Evolutionary conservation across 2,113 vertebrate genomes (phyloP), one percentile per base, ranked within the genome.

Genomic region (Ochotona princeps): DNA sequence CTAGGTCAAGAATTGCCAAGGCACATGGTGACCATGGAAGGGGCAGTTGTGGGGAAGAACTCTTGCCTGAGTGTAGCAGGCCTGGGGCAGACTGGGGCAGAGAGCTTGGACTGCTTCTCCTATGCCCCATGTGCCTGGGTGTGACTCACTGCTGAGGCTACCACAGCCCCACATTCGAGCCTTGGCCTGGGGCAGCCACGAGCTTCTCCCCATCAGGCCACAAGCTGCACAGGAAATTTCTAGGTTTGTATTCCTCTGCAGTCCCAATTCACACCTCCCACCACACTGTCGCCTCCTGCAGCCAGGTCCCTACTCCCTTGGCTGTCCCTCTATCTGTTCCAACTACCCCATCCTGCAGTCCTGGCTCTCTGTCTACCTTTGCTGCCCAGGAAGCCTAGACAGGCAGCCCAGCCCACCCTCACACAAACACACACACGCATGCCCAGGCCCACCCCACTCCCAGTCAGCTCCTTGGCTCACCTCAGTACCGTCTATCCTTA

Each of bases 401-500:
- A 6, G 25, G 57, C 7, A 79, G 15, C 87, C 93, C 70, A 28
- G 80, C 79, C 89, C 60, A 5, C 94, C 94, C 87, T 87, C 75
- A 74, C 61, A 96, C 85, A 72, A 57, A 97, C 85, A 72, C 75
- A 74, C 63, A 97, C 85, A 72, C 75, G 72, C 63, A 97, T 83
- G 69, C 12, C 81, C 81, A 95, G 84, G 92, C 92, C 95, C 93
- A 49, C 61, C 85, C 3, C 54, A 49, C 44, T 13, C 76, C 92
- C 87, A 94, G 96, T 97, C 60, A 30, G 92, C 90, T 95, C 95
- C 84, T 98, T 94, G 83, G 98, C 99, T 99, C 99, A 99, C 99
- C 99, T 99, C 97, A 99, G 98, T 97, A 99, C 97, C 96, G 99
- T 98, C 99, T 99, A 99, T 99, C 99, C 99, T 98, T 98, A 98